These are phyloP conservation scores for Sitodiplosis mosellana DNA, from an alignment of 1,140 invertebrate genomes.

Conservation along the genomic window DNA sequence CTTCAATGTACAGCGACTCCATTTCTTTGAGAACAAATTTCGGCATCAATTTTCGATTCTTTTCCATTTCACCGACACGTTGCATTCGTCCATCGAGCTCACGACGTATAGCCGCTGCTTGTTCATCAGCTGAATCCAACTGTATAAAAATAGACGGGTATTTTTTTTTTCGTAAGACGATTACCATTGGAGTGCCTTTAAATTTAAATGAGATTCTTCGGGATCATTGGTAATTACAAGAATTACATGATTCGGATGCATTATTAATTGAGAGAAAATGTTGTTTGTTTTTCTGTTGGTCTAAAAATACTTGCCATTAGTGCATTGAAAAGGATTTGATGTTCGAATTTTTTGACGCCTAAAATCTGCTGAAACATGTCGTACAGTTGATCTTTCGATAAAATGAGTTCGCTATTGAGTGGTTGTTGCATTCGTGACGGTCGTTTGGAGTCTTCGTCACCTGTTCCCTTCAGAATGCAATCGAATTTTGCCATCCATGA, in stretches of 20 bases:
- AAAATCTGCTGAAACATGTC: slow-evolving; percentile 99
- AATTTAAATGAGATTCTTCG: too few species aligned
- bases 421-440: slow-evolving; percentile 73
- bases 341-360: slow-evolving; percentile 98
- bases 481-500: slow-evolving; percentile 99
- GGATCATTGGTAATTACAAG: too few species aligned
- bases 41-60: slow-evolving; percentile 95
- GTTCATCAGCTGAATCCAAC: slow-evolving; percentile 98
- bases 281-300: too few species aligned
- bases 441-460: slow-evolving; percentile 74
- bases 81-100: slow-evolving; percentile 96
- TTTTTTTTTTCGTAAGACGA: too few species aligned
- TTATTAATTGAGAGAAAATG: too few species aligned
- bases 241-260: too few species aligned
- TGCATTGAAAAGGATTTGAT: slow-evolving; percentile 97
- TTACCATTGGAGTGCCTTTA: too few species aligned
- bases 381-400: slow-evolving; percentile 94
- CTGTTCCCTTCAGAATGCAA: slow-evolving; percentile 86
- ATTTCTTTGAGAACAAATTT: slow-evolving; percentile 99
- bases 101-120: slow-evolving; percentile 95
- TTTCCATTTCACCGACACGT: slow-evolving; percentile 91
- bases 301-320: slow-evolving; percentile 55
- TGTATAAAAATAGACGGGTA: slow-evolving; percentile 24
- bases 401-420: slow-evolving; percentile 75
- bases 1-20: slow-evolving; percentile 98